Evolutionary conservation across 2,797 vertebrate genomes (phyloP), one percentile per base, ranked within the genome.

Genomic region (Nannoperca australis): DNA sequence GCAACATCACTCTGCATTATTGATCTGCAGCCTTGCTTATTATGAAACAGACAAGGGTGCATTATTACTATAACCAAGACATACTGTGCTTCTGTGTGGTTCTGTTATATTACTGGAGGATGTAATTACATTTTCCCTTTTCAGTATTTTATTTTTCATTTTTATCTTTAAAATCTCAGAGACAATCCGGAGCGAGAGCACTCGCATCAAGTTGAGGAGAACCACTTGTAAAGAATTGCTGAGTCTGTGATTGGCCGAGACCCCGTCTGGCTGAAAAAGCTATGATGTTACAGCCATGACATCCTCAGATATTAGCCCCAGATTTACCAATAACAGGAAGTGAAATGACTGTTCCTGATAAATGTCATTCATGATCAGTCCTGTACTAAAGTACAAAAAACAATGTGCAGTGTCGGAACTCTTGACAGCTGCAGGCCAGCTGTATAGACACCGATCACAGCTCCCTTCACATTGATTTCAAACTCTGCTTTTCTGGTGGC

Each of bases 1-100:
- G 73, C 74, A 75, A 0, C 71, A 85, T 88, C 77, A n/a, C 68
- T 83, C 78, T 81, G 69, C 78, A 76, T 85, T 70, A 90, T 92
- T 5, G 89, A 92, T 86, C 82, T 14, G 14, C 77, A 67, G 56
- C 67, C 69, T 42, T 40, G 45, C 74, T 74, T 85, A 76, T 82
- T 82, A 89, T 83, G 79, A 79, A 67, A 70, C 70, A 79, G 81
- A 73, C 73, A 18, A 24, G 50, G 71, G 8, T 65, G 70, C 4
- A n/a, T 82, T 84, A 50, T 85, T 77, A 77, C 72, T 84, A 72
- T 80, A 79, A 78, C 47, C 49, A 61, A 78, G 78, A 79, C 36
- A 27, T 71, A 74, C 40, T 53, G 32, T 66, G 45, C 45, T 54
- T 45, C 18, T 64, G 7, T 76, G 75, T 45, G 55, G 30, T 78